Base-by-base conservation (phyloP, 2,797 vertebrate genomes). In the Hephaestus fuliginosus region DNA sequence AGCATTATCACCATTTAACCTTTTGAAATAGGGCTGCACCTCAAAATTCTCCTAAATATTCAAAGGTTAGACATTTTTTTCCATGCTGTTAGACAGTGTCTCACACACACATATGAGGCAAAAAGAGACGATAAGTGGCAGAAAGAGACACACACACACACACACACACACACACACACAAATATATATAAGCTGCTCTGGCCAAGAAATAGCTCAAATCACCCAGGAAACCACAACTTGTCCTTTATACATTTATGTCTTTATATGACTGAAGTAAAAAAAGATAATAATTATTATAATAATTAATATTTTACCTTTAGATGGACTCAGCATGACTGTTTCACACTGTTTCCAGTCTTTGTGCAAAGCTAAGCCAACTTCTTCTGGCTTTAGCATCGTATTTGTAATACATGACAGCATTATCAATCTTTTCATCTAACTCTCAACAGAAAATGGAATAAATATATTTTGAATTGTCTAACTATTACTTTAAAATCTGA, bases 1-100 rank as follows among this genome's bases (percentile, higher is more conserved):
- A 83, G 43, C 46, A 41, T 68, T 78, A 71, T 76, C 46, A 20
- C 63, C 65, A 76, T 71, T 82, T 70, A 83, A 76, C 69, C 78
- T 75, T 81, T 74, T 71, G 15, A 81, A 65, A 70, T 36, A 62
- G 22, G 22, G 20, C 12, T 1, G 2, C 41, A 41, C 8, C 7
- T 55, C 33, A 46, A 64, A 39, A 58, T 33, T 41, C 13, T 52
- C 9, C 4, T 52, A 36, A 70, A 15, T 63, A 46, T 4, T 12
- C 48, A 20, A 18, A 55, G 14, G 39, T 39, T 1, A 15, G 12
- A 64, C 15, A 43, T 25, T 55, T 18, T 67, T 25, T 25, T 25
- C 2, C 20, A 39, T 1, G 0, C 3, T 53, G 3, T 48, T 20
- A 52, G 3, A 44, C 61, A 39, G 46, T 62, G 33, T 25, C 5